Evolutionary conservation across 1,140 invertebrate species (phyloP).

Genomic region (Euschistus heros): DNA sequence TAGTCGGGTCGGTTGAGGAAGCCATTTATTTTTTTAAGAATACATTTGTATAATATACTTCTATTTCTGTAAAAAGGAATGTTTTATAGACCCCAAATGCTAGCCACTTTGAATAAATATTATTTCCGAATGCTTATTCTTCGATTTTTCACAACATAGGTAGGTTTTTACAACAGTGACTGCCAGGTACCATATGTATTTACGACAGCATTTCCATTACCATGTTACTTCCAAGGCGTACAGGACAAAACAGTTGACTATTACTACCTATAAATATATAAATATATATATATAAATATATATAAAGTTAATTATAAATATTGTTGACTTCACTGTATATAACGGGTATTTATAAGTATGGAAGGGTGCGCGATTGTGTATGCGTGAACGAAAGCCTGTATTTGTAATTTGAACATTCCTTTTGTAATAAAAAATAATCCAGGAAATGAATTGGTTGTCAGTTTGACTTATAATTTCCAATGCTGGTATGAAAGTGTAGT

Average conservation of each 20-base stretch:
- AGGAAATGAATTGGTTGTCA: slow-evolving; percentile 20
- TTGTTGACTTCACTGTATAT: slow-evolving; percentile 26
- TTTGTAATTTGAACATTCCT: slow-evolving; percentile 10
- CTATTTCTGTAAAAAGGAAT: too few species aligned
- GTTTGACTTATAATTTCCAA: slow-evolving; percentile 11
- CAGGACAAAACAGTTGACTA: slow-evolving; percentile 14
- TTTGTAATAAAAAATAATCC: slow-evolving; percentile 12
- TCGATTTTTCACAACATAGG: background rate
- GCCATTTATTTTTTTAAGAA: too few species aligned
- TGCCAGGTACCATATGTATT: background rate
- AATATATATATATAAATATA: slow-evolving; percentile 19
- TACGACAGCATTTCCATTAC: background rate
- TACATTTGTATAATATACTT: too few species aligned
- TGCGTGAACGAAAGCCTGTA: background rate
- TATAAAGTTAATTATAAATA: slow-evolving; percentile 24
- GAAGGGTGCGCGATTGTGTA: background rate
- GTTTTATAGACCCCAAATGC: too few species aligned
- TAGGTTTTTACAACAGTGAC: slow-evolving; percentile 9
- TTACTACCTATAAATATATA: slow-evolving; percentile 13
- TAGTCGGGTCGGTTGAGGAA: too few species aligned
- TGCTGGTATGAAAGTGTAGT: slow-evolving; percentile 20
- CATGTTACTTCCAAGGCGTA: slow-evolving; percentile 21
- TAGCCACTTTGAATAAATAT: background rate
- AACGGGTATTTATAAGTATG: slow-evolving; percentile 22
- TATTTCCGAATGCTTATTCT: background rate